These are phyloP conservation scores for Engraulis encrasicolus DNA, from an alignment of 2,113 vertebrate species.

Conservation along the genomic window DNA sequence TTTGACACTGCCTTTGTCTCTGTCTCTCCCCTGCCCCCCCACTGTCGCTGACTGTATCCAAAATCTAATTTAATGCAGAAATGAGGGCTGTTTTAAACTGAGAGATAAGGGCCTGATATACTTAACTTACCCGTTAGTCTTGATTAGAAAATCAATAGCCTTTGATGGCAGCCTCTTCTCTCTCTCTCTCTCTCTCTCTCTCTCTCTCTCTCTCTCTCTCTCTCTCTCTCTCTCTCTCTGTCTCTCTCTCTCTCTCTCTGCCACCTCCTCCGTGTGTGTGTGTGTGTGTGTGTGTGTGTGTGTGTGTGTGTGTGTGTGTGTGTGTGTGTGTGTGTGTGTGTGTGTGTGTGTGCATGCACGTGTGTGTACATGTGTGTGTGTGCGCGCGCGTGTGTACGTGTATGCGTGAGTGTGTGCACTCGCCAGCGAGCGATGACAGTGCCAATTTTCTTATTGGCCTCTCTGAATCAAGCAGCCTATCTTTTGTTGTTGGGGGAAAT, in stretches of 20 bases:
- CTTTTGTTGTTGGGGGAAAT: constrained; percentile 63
- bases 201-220: not conserved
- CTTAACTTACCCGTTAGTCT: constrained; percentile 79
- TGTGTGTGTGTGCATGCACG: not conserved
- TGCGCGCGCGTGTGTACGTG: too few species aligned
- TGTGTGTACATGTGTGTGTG: too few species aligned
- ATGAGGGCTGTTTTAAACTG: constrained; percentile 71
- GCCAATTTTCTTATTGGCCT: constrained; percentile 74
- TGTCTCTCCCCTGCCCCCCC: constrained; percentile 62
- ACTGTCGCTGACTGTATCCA: constrained; percentile 63
- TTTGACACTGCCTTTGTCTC: constrained; percentile 52
- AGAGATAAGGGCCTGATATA: constrained; percentile 78
- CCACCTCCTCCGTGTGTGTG: not conserved
- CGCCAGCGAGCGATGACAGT: constrained; percentile 71
- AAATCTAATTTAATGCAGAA: constrained; percentile 76
- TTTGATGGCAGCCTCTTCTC: constrained; percentile 75
- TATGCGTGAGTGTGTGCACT: too few species aligned
- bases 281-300: too few species aligned
- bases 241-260: too few species aligned
- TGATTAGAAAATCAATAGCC: constrained; percentile 81
- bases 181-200: too few species aligned
- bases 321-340: not conserved
- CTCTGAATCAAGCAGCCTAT: constrained; percentile 72
- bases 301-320: too few species aligned
- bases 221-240: too few species aligned